These are phyloP conservation scores for Microcebus tavaratra DNA, from an alignment of 2,113 vertebrate genomes.

Conservation along the genomic window DNA sequence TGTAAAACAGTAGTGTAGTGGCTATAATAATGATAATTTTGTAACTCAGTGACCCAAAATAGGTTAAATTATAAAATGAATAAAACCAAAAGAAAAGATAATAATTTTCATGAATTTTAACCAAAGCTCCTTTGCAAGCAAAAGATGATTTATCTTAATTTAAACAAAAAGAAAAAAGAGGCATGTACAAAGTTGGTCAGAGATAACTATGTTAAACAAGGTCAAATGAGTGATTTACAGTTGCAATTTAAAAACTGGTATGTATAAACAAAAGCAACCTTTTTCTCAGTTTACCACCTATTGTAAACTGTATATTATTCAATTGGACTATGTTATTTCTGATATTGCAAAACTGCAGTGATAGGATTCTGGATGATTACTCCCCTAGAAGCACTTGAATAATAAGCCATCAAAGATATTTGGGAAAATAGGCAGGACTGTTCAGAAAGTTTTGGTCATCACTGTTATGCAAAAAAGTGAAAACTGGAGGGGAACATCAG, in stretches of 20 bases:
- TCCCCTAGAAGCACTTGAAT: background rate
- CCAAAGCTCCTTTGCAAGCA: background rate
- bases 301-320: background rate
- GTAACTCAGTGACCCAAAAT: background rate
- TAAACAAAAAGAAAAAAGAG: background rate
- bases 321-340: background rate
- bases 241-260: constrained; percentile 27
- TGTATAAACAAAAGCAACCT: background rate
- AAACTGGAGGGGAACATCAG: background rate
- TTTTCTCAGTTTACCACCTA: background rate
- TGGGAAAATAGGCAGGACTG: background rate
- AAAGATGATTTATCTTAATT: constrained; percentile 1
- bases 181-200: background rate
- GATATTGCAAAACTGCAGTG: background rate
- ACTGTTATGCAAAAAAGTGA: background rate
- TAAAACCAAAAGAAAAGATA: background rate
- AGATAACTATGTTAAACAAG: background rate
- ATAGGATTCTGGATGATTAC: constrained; percentile 19
- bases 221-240: background rate
- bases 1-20: background rate
- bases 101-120: background rate
- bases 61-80: constrained; percentile 39
- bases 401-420: constrained; percentile 18
- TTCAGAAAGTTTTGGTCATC: constrained; percentile 1
- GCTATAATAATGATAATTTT: background rate